phyloP scores from a whole-genome alignment of 2,113 vertebrate species.

The Oenanthe melanoleuca region DNA sequence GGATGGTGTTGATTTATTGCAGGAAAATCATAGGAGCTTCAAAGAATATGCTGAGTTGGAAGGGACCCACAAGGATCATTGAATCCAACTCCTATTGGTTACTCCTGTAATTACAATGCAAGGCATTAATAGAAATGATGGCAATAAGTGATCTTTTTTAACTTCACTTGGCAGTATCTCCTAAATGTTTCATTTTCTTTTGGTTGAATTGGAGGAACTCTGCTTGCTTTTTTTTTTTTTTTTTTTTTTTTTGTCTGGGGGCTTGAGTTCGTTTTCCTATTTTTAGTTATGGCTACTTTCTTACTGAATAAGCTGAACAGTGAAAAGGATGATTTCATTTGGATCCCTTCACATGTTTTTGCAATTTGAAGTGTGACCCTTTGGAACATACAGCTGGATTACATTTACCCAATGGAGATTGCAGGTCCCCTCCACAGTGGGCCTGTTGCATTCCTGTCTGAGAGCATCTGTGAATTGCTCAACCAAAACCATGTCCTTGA shows the following conservation, averaged over 20 bases:
- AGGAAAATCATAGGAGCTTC: not conserved
- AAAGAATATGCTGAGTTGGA: not conserved
- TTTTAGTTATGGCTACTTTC: not conserved
- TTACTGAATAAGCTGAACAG: not conserved
- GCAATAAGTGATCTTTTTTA: not conserved
- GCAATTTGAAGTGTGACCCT: not conserved
- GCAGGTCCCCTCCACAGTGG: not conserved
- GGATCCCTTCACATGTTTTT: not conserved
- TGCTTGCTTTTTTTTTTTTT: accelerated
- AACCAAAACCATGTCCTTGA: not conserved
- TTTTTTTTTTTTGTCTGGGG: not conserved
- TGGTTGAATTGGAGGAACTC: not conserved
- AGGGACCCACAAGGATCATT: not conserved
- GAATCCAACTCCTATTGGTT: not conserved
- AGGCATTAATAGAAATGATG: not conserved
- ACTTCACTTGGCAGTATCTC: not conserved
- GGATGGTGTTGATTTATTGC: not conserved
- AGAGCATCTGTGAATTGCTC: not conserved
- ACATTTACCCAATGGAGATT: not conserved
- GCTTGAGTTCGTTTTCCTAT: not conserved
- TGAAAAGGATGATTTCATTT: not conserved
- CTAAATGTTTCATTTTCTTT: not conserved
- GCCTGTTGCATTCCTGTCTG: not conserved
- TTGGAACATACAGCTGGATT: not conserved
- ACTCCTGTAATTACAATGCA: not conserved